Base-by-base conservation (phyloP, 1,140 invertebrate species). In the Littorina saxatilis region DNA sequence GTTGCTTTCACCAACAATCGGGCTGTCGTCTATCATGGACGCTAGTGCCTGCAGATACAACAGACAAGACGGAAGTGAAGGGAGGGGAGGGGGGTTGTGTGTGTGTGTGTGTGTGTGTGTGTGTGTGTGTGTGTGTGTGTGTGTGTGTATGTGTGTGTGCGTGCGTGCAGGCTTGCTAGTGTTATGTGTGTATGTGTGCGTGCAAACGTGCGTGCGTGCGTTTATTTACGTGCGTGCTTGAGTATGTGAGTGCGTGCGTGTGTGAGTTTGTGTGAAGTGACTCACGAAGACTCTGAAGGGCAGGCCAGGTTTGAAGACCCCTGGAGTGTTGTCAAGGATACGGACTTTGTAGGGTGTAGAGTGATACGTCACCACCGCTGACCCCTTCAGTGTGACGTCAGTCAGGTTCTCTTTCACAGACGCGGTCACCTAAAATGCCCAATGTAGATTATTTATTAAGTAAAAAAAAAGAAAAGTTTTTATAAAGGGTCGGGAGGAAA, bases 281-380 rank as follows among this genome's bases (percentile, higher is more conserved):
- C 85, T 83, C 74, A 86, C 85, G 43, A 75, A 84, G 17, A 79
- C 83, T 1, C 50, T 81, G 79, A 79, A 86, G 7, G 75, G 83
- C 13, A 86, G 76, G 1, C 85, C 85, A 23, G 85, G 79, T 68
- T 86, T 86, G 75, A 86, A 86, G n/a, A 82, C 81, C 47, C 39
- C 72, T 0, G 85, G 83, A 7, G 78, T 84, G 70, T 52, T 82
- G 39, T 77, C 68, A n/a, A 82, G 70, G 58, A 84, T 79, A 7
- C 73, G 55, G 20, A 86, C 32, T 47, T 84, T 79, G 70, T 79
- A 83, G 9, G 78, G 50, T 15, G 80, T 82, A 0, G 23, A 32
- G 40, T 78, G 63, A n/a, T 37, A 82, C 17, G 39, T 82, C 7
- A 82, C 66, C 50, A 76, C 66, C 20, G 61, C 35, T 17, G 75